Conservation (phyloP, 1,140 invertebrate genomes). For the Musca vetustissima region DNA sequence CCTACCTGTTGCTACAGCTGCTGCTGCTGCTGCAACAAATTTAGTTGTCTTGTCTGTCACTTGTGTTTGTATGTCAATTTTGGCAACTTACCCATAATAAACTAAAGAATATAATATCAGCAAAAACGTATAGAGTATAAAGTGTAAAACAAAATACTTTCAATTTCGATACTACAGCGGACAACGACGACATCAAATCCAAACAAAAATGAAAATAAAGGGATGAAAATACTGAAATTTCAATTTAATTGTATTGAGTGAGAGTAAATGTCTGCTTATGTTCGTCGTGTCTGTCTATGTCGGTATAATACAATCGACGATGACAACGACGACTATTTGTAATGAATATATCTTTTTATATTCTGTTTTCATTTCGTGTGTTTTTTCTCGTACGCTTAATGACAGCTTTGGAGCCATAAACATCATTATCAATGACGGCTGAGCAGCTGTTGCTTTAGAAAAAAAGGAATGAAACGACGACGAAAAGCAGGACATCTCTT, state of each 20-base stretch:
- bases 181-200: too few relatives aligned
- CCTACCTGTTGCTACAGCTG: constrained; percentile 23
- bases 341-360: background rate
- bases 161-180: too few relatives aligned
- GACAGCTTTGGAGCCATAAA: constrained; percentile 15
- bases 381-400: constrained; percentile 22
- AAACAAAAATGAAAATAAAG: too few relatives aligned
- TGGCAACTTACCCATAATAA: background rate
- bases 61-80: constrained; percentile 15
- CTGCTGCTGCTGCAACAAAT: background rate
- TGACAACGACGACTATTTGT: background rate
- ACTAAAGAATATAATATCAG: background rate
- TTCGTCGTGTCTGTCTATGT: background rate
- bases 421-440: constrained; percentile 21
- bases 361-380: too few relatives aligned
- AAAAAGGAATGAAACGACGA: background rate
- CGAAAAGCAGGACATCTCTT: background rate
- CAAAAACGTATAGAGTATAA: background rate
- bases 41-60: constrained; percentile 4
- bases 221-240: background rate
- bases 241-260: background rate
- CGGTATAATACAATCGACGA: background rate
- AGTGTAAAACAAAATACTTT: background rate
- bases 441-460: constrained; percentile 13
- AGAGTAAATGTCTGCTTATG: background rate